Percentiles rank a stretch among this genome's conserved stretches.
These are phyloP conservation scores for Petrocephalus sullivani DNA, from an alignment of 2,797 vertebrate genomes.

Conservation along the genomic window DNA sequence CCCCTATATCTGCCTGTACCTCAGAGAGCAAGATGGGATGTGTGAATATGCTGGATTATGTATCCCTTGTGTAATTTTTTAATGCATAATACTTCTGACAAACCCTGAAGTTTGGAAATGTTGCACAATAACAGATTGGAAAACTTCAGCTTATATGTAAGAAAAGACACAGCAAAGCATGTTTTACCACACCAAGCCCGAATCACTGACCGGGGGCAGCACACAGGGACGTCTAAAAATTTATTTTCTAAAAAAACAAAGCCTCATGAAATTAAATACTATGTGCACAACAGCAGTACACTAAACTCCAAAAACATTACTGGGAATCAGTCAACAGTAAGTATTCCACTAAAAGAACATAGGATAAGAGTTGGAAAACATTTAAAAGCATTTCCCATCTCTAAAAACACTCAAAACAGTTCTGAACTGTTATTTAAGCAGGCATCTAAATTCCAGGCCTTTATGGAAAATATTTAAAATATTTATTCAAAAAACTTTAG, in stretches of 20 bases:
- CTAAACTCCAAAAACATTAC: slow-evolving; percentile 64
- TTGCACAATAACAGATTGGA: not conserved
- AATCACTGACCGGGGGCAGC: not conserved
- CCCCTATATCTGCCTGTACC: not conserved
- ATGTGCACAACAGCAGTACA: slow-evolving; percentile 66
- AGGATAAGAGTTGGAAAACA: slow-evolving; percentile 55
- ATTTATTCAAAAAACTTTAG: slow-evolving; percentile 35
- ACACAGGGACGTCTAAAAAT: slow-evolving; percentile 17
- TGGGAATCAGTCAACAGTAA: slow-evolving; percentile 58
- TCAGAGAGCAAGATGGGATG: not conserved
- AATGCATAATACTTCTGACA: not conserved
- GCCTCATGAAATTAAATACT: slow-evolving; percentile 55
- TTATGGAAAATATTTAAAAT: slow-evolving; percentile 63
- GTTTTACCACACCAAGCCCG: not conserved
- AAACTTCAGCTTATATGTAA: not conserved
- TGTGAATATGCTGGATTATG: not conserved
- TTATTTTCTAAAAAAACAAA: slow-evolving; percentile 22
- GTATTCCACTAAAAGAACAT: slow-evolving; percentile 57
- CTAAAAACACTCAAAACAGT: slow-evolving; percentile 55
- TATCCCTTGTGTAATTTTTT: not conserved
- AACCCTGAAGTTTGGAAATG: not conserved
- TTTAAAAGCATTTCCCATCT: slow-evolving; percentile 56
- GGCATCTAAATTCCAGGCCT: slow-evolving; percentile 66
- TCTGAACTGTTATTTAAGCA: slow-evolving; percentile 64
- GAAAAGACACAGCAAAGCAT: not conserved